A percentile compares a stretch with the other conserved stretches of the same genome.
These are phyloP conservation scores for Epinephelus moara DNA, from an alignment of 2,113 vertebrate genomes.

Conservation along the genomic window DNA sequence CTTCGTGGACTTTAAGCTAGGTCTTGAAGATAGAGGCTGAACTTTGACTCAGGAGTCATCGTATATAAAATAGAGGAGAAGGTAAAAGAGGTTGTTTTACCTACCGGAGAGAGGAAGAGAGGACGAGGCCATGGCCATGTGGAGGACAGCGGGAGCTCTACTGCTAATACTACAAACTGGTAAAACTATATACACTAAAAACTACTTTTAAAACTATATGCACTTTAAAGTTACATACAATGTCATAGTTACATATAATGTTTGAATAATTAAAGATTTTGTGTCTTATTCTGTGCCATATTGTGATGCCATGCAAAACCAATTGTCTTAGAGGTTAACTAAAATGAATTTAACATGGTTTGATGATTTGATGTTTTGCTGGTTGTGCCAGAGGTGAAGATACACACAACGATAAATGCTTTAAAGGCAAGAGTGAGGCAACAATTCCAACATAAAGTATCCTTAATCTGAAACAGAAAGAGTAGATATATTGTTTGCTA, in stretches of 20 bases:
- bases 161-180: conserved; percentile 75
- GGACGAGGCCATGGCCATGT: conserved; percentile 65
- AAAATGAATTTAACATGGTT: no score
- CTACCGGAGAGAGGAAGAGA: not conserved
- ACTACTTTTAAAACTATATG: not conserved
- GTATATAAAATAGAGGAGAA: conserved; percentile 62
- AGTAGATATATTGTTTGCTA: not conserved
- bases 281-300: no score
- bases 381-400: not conserved
- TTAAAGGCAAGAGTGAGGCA: no score
- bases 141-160: conserved; percentile 61
- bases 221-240: no score
- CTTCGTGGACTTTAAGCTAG: conserved; percentile 47
- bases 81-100: conserved; percentile 7
- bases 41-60: conserved; percentile 61
- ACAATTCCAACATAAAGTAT: no score
- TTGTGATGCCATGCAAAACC: not conserved
- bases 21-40: conserved; percentile 56
- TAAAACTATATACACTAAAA: conserved; percentile 52
- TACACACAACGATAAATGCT: not conserved
- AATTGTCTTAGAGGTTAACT: not conserved
- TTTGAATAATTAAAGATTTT: no score
- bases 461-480: no score
- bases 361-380: no score
- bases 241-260: no score